These are phyloP conservation scores for Apostichopus californicus DNA, from an alignment of 35 echinoderm and acorn worm genomes.

Conservation along the genomic window DNA sequence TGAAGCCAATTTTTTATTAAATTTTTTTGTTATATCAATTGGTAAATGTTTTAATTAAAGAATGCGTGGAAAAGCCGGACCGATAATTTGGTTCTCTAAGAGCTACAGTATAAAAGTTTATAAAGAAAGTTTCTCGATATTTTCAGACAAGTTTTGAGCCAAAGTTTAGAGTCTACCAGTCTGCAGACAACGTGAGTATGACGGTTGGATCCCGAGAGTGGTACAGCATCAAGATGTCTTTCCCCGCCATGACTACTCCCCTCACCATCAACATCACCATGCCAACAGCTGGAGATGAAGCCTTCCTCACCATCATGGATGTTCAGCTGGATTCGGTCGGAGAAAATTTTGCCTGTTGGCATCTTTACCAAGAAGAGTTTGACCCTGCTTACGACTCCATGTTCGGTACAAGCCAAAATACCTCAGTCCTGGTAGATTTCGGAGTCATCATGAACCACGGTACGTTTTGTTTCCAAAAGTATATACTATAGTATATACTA, in stretches of 20 bases:
- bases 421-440: slow-evolving; percentile 71
- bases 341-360: slow-evolving; percentile 73
- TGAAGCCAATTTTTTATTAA: too few species aligned
- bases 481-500: too few species aligned
- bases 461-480: neutral
- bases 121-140: neutral
- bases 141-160: slow-evolving; percentile 55
- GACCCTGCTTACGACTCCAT: slow-evolving; percentile 52
- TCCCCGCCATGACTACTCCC: slow-evolving; percentile 68
- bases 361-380: slow-evolving; percentile 69
- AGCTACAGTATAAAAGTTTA: too few species aligned
- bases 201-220: slow-evolving; percentile 72
- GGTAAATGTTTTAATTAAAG: too few species aligned
- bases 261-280: slow-evolving; percentile 78
- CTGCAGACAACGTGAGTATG: slow-evolving; percentile 65
- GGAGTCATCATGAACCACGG: slow-evolving; percentile 86
- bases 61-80: too few species aligned
- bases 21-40: too few species aligned
- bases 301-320: slow-evolving; percentile 69
- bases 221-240: slow-evolving; percentile 80
- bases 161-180: slow-evolving; percentile 60
- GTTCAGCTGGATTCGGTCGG: slow-evolving; percentile 62
- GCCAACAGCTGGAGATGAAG: slow-evolving; percentile 73
- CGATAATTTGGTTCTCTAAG: too few species aligned
- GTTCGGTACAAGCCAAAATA: slow-evolving; percentile 72